Percentiles rank a stretch among this genome's conserved stretches.
phyloP scores from a whole-genome alignment of 1,140 invertebrate species.

The Dreissena polymorpha region DNA sequence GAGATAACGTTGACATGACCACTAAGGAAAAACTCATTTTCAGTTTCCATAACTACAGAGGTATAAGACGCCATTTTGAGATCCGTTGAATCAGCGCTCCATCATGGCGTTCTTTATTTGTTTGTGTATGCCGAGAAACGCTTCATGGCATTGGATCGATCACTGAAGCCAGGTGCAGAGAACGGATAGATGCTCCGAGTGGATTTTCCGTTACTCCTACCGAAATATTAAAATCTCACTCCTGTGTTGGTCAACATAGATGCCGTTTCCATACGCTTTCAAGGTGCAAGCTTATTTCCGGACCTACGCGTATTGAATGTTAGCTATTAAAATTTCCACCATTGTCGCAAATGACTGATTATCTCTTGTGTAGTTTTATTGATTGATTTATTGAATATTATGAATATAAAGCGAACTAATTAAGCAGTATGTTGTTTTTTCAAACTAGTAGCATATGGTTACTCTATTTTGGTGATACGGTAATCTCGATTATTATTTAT shows the following conservation, averaged over 20 bases:
- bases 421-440: no score
- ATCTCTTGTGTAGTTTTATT: background rate
- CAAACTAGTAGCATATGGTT: no score
- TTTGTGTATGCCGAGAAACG: no score
- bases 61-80: slow-evolving; percentile 31
- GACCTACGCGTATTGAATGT: background rate
- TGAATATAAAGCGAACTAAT: background rate
- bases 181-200: slow-evolving; percentile 30
- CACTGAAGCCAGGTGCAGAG: slow-evolving; percentile 6
- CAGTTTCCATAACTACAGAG: slow-evolving; percentile 39
- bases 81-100: slow-evolving; percentile 37
- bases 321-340: background rate
- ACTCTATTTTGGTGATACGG: no score
- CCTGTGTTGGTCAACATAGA: slow-evolving; percentile 42
- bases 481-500: no score
- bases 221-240: slow-evolving; percentile 40
- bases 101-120: slow-evolving; percentile 41
- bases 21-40: slow-evolving; percentile 13
- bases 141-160: slow-evolving; percentile 15
- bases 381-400: background rate
- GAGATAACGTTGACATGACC: slow-evolving; percentile 33
- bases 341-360: no score
- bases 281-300: slow-evolving; percentile 19
- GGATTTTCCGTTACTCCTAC: slow-evolving; percentile 39
- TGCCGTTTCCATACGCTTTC: slow-evolving; percentile 30